A percentile compares a stretch with the other conserved stretches of the same genome.
phyloP scores from a whole-genome alignment of 1,140 invertebrate genomes.

The Triops cancriformis region DNA sequence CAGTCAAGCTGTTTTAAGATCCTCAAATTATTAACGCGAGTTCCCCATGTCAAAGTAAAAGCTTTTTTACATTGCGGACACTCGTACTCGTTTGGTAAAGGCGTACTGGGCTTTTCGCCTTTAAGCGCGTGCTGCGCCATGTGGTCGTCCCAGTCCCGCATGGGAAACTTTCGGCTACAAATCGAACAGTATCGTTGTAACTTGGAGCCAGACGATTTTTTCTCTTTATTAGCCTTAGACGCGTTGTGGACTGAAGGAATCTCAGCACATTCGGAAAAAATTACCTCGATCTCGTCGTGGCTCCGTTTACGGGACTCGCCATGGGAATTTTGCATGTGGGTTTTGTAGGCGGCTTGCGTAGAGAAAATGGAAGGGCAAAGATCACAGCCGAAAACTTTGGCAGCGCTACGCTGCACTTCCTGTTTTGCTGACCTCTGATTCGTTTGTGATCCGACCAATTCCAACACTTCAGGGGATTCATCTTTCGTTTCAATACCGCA shows the following conservation, averaged over 20 bases:
- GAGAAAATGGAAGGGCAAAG: background rate
- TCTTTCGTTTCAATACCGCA: no score
- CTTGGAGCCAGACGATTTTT: background rate
- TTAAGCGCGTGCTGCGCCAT: background rate
- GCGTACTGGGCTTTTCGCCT: background rate
- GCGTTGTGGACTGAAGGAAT: background rate
- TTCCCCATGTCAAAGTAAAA: background rate
- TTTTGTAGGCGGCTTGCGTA: background rate
- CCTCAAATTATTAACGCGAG: background rate
- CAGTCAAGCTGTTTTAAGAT: background rate
- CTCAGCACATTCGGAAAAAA: background rate
- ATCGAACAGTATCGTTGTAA: background rate
- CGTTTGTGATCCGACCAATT: background rate
- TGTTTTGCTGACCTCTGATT: background rate
- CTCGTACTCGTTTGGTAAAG: background rate
- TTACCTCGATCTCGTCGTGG: background rate
- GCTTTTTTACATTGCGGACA: background rate
- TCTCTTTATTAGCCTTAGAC: background rate
- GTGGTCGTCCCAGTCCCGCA: background rate
- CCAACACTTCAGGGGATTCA: background rate
- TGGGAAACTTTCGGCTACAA: background rate
- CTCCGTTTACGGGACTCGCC: background rate
- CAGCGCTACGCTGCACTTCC: background rate
- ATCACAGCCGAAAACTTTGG: background rate
- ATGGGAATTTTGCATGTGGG: background rate